phyloP scores from a whole-genome alignment of 2,113 vertebrate species.

The Pteruthius melanotis region DNA sequence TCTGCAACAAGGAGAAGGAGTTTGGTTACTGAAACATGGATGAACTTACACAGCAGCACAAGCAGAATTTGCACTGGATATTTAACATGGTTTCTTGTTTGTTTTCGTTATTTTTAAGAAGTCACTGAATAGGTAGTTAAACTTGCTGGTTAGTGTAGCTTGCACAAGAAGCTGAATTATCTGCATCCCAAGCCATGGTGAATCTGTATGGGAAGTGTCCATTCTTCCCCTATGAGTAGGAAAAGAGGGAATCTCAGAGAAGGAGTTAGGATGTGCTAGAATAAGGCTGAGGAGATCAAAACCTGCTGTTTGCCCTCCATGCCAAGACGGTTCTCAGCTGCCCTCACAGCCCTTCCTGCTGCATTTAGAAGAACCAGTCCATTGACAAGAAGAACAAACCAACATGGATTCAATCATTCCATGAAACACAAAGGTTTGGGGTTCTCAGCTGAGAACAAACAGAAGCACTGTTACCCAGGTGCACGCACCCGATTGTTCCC shows the following conservation, averaged over 20 bases:
- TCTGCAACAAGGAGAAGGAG: constrained; percentile 59
- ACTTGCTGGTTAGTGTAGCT: neutral
- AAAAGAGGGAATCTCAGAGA: neutral
- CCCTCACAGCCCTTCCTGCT: neutral
- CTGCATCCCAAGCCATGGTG: neutral
- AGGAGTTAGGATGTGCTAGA: neutral
- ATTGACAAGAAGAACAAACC: neutral
- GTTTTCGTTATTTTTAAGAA: neutral
- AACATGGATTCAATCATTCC: neutral
- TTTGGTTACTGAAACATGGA: neutral
- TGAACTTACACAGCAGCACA: neutral
- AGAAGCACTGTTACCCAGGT: neutral
- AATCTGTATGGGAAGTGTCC: neutral
- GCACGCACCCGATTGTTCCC: constrained; percentile 88
- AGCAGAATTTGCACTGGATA: neutral
- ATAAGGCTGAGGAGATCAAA: neutral
- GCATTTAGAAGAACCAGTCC: neutral
- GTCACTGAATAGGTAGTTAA: neutral
- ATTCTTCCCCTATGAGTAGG: neutral
- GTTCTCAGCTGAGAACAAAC: fast-evolving
- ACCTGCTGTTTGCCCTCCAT: neutral
- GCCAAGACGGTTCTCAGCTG: neutral
- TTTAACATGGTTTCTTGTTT: neutral
- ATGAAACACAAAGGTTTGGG: neutral
- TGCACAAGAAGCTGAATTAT: neutral